Base-by-base conservation (phyloP, 2,888 invertebrate species). In the Bombyx huttoni region DNA sequence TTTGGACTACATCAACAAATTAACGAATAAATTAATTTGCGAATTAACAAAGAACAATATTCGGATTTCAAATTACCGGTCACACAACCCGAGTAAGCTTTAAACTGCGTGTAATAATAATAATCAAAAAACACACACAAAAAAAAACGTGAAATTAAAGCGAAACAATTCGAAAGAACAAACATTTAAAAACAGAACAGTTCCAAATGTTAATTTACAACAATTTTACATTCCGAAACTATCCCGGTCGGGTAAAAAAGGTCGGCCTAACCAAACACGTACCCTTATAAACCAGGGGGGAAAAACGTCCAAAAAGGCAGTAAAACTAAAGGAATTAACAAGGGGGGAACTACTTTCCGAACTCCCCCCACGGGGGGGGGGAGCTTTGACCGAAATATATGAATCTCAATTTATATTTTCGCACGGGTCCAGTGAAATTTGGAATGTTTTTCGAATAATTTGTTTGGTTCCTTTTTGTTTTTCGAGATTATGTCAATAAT, bases 391-490 rank as follows among this genome's bases (percentile, higher is more conserved):
- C 77, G 75, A 84, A 83, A 87, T 87, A 85, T 86, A 87, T 82
- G 85, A 82, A 82, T 78, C 77, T 78, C 84, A 83, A 87, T 87
- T 87, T 88, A 88, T 87, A 86, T 86, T 85, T 87, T 82, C 81
- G 50, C 50, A 40, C 40, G 45, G 50, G 50, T 10, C 47, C 48
- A 12, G 40, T 10, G 40, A 40, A 24, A 24, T 24, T 40, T 40
- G 2, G 8, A 40, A 40, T 40, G 40, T 40, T 40, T 40, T 40
- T 40, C 40, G 40, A 10, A 10, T 10, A 12, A 10, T 40, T 40
- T 40, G 40, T 40, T 40, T 40, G 3, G 24, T 40, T 10, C 6
- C 40, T 40, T 40, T 40, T 40, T 3, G 12, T 40, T 10, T 10
- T 40, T 40, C 12, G 8, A 7, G 3, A 12, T 40, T 5, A 40